These are phyloP conservation scores for Bradynema listronoti DNA, from an alignment of 1,140 invertebrate genomes.

Conservation along the genomic window DNA sequence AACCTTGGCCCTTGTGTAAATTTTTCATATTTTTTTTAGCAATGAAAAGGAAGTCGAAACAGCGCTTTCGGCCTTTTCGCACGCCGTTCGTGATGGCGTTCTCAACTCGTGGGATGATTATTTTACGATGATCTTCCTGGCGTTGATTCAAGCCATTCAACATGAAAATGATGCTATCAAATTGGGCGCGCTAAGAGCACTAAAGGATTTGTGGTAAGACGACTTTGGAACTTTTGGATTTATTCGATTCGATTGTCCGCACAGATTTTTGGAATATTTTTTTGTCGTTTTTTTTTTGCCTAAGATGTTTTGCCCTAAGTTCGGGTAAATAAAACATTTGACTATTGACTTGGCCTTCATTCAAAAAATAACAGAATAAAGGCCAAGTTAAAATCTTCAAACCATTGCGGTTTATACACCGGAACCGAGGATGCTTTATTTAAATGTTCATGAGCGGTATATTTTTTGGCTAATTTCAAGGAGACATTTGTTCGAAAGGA, in stretches of 20 bases:
- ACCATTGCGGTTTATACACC: too few relatives aligned
- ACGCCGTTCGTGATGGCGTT: conserved; percentile 60
- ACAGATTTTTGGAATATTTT: not conserved
- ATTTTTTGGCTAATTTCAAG: too few relatives aligned
- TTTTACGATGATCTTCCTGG: conserved; percentile 69
- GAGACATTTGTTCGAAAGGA: too few relatives aligned
- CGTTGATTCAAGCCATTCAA: conserved; percentile 68
- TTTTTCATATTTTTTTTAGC: conserved; percentile 5
- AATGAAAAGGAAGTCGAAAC: conserved; percentile 36
- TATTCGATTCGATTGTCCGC: not conserved
- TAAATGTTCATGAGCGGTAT: too few relatives aligned
- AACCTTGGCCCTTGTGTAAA: not conserved
- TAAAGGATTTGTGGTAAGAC: conserved; percentile 37
- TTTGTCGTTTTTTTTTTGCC: not conserved
- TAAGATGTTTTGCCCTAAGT: not conserved
- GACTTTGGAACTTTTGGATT: not conserved
- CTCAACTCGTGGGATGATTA: conserved; percentile 62
- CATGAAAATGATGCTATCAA: conserved; percentile 60
- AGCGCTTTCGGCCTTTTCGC: conserved; percentile 40
- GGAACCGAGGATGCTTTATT: too few relatives aligned
- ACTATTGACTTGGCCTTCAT: not conserved
- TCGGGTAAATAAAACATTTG: too few relatives aligned
- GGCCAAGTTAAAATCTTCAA: too few relatives aligned
- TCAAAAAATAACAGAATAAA: too few relatives aligned
- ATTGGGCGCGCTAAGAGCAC: conserved; percentile 16